Percentiles rank a stretch among this genome's conserved stretches.
phyloP scores from a whole-genome alignment of 2,888 invertebrate genomes.

The Pachydiplax longipennis region DNA sequence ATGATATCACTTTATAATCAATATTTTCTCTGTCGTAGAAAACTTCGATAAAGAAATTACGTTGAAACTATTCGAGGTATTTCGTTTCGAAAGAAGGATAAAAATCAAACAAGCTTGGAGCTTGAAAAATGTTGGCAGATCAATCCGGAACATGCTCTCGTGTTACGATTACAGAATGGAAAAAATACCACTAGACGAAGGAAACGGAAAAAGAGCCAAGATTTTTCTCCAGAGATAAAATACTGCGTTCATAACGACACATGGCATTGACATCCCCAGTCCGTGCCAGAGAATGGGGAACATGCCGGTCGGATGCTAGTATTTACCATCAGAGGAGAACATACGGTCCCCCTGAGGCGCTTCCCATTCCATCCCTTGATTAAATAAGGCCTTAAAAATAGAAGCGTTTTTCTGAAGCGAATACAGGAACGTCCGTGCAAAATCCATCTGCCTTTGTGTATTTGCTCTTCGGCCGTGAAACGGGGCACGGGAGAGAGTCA shows the following conservation, averaged over 20 bases:
- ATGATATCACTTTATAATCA: too few species aligned
- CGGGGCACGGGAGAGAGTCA: background rate
- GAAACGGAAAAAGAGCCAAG: background rate
- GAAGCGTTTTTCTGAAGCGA: background rate
- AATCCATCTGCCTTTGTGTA: background rate
- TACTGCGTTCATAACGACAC: background rate
- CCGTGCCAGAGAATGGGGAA: background rate
- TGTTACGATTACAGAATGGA: too few species aligned
- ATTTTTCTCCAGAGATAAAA: background rate
- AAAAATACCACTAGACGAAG: background rate
- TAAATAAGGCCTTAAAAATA: background rate
- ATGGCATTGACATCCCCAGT: background rate
- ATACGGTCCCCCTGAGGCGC: background rate
- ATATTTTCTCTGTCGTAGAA: too few species aligned
- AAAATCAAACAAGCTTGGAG: too few species aligned
- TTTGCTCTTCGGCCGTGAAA: background rate
- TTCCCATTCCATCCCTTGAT: background rate
- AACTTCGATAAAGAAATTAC: too few species aligned
- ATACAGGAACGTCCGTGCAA: background rate
- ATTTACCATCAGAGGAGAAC: background rate
- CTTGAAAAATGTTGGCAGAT: too few species aligned
- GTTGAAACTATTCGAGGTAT: too few species aligned
- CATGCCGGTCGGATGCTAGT: background rate
- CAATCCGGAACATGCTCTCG: too few species aligned
- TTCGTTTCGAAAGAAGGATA: too few species aligned